phyloP scores from a whole-genome alignment of 2,113 vertebrate species.

The Hydrochoerus hydrochaeris region DNA sequence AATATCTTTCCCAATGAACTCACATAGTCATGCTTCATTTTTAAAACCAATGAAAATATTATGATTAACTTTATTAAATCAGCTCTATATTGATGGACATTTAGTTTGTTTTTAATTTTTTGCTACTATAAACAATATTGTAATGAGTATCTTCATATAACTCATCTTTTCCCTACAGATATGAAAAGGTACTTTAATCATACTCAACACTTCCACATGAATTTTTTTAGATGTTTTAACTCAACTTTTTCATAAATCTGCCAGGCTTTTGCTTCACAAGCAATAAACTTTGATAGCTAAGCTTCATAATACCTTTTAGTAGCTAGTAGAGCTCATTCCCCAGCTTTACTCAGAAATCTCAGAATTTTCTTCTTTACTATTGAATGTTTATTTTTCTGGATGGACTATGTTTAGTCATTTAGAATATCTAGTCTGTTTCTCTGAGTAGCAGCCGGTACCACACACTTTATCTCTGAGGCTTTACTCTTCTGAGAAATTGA shows the following conservation, averaged over 20 bases:
- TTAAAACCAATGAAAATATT: neutral
- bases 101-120: conserved; percentile 18
- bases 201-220: conserved; percentile 25
- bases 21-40: neutral
- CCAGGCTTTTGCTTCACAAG: neutral
- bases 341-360: neutral
- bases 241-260: conserved; percentile 1
- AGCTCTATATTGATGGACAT: neutral
- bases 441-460: neutral
- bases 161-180: neutral
- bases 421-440: neutral
- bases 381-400: conserved; percentile 3
- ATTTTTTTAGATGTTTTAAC: neutral
- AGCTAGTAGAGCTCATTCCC: neutral
- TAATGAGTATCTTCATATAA: neutral
- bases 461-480: neutral
- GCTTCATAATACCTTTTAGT: neutral
- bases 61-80: conserved; percentile 9
- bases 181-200: neutral
- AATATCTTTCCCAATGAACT: conserved; percentile 2
- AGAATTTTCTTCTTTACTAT: neutral
- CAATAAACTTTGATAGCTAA: neutral
- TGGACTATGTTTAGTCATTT: neutral
- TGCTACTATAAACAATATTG: conserved; percentile 26
- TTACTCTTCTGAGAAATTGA: neutral